Evolutionary conservation across 35 echinoderm and acorn worm species (phyloP), one percentile per base, ranked within the genome.

Genomic region (Ophioderma brevispina): DNA sequence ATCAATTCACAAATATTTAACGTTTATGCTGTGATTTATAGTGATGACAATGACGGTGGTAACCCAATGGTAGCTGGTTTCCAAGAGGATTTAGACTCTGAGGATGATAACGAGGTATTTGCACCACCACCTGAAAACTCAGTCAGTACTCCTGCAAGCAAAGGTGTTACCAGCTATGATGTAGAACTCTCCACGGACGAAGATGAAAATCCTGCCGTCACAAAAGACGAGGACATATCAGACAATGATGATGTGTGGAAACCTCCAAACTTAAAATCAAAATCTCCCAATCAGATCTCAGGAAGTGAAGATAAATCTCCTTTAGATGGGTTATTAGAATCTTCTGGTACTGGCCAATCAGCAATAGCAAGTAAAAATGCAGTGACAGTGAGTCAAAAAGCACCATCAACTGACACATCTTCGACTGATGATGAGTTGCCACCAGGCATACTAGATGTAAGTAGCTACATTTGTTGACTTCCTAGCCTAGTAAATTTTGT

Each of bases 21-120:
- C n/a, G n/a, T n/a, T n/a, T n/a, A n/a, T n/a, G n/a, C n/a, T n/a
- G n/a, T n/a, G n/a, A n/a, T n/a, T n/a, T n/a, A n/a, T 37, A 95
- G 94, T 80, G 92, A 94, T 80, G 94, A 91, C 49, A 46, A 46
- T 46, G 88, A 85, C 49, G 87, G 77, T 75, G 87, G 38, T 8
- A 98, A 98, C 76, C 96, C 96, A 0, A 98, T 98, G 96, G 96
- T 95, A 0, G 94, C 97, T 33, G 88, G 94, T 32, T 99, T 95
- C 80, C 93, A 93, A 78, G 97, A 99, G 56, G 97, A 99, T 8
- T 35, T 99, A n/a, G 97, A 99, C 31, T 99, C 97, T 0, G 97
- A 99, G 13, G 97, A 99, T 56, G 97, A 99, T 18, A 46, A 50
- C n/a, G 23, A 80, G 4, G 40, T 32, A 0, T 38, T 77, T 34